A percentile compares a stretch with the other conserved stretches of the same genome.
Evolutionary conservation across 2,797 vertebrate species (phyloP).

Genomic region (Epinephelus awoara): DNA sequence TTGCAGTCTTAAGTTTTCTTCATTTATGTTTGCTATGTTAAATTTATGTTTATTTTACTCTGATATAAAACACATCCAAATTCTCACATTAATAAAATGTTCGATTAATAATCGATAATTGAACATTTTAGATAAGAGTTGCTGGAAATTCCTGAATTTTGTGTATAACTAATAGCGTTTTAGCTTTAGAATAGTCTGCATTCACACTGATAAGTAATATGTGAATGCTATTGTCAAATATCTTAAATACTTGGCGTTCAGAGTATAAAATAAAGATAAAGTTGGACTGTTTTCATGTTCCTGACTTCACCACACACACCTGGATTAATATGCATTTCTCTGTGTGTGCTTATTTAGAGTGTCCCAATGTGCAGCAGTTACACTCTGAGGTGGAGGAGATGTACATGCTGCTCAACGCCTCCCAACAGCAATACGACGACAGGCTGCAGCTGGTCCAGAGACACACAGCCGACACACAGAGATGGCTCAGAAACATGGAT

Average conservation of each 20-base stretch:
- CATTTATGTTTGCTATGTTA: too few relatives aligned
- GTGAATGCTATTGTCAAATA: neutral
- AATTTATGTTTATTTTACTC: too few relatives aligned
- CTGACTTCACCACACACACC: neutral
- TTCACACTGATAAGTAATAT: neutral
- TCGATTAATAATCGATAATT: too few relatives aligned
- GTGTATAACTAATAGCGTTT: too few relatives aligned
- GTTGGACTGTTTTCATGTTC: neutral
- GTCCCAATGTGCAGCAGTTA: constrained; percentile 85
- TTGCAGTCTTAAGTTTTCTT: too few relatives aligned
- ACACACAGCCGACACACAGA: constrained; percentile 86
- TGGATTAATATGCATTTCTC: neutral
- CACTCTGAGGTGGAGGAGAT: constrained; percentile 86
- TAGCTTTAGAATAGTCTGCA: too few relatives aligned
- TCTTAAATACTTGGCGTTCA: neutral
- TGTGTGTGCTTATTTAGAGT: constrained; percentile 77
- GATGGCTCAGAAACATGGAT: constrained; percentile 83
- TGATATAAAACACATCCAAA: too few relatives aligned
- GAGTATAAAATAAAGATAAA: neutral
- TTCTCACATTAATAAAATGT: too few relatives aligned
- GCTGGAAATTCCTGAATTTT: too few relatives aligned
- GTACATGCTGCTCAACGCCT: constrained; percentile 86
- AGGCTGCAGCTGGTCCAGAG: constrained; percentile 84
- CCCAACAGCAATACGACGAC: constrained; percentile 86
- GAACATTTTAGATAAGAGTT: too few relatives aligned